Conservation (phyloP, 2,888 invertebrate species). For the Stenodema calcarata region DNA sequence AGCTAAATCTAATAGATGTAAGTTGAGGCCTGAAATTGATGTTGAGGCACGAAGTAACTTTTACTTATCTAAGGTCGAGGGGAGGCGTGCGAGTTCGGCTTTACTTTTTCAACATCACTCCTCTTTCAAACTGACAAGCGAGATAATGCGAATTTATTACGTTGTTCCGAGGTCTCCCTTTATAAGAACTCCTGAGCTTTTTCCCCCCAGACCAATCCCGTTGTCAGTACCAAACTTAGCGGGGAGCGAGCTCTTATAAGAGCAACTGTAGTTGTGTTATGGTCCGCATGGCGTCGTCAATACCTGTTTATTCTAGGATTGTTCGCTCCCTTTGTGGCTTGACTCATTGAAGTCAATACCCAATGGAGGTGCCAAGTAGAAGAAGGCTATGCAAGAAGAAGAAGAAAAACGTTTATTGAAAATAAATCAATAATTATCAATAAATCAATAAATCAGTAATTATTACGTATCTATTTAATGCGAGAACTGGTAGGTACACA, state of each 20-base stretch:
- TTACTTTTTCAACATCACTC: slow-evolving; percentile 6
- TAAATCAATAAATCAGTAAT: too few species aligned
- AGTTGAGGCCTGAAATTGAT: background rate
- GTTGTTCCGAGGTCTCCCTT: background rate
- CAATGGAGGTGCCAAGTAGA: too few species aligned
- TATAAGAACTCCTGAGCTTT: background rate
- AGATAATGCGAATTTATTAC: background rate
- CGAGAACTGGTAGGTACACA: too few species aligned
- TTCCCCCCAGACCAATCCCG: background rate
- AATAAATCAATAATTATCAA: too few species aligned
- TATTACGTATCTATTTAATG: too few species aligned
- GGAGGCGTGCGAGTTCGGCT: background rate
- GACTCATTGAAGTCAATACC: too few species aligned
- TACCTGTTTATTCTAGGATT: too few species aligned
- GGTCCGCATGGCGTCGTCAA: too few species aligned
- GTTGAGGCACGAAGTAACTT: background rate
- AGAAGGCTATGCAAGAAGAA: too few species aligned
- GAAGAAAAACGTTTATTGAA: too few species aligned
- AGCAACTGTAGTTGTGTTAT: too few species aligned
- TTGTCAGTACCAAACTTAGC: background rate
- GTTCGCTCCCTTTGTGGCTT: too few species aligned
- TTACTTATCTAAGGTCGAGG: background rate
- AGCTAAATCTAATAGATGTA: background rate
- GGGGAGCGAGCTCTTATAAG: background rate
- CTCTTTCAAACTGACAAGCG: slow-evolving; percentile 4